These are phyloP conservation scores for Crematogaster levior DNA, from an alignment of 2,888 invertebrate species.

Conservation along the genomic window DNA sequence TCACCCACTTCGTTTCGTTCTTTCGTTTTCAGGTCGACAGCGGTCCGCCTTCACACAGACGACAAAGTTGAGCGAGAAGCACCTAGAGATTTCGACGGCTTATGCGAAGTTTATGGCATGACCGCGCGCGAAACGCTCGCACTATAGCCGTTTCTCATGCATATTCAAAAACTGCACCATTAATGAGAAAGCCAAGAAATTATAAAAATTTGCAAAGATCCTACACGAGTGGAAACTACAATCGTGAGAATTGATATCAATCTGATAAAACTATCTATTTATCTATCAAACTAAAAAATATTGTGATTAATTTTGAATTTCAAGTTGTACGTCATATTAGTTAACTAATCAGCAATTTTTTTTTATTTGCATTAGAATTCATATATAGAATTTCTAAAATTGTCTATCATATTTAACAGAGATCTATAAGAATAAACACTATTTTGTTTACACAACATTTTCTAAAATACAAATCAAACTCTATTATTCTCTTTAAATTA, in stretches of 20 bases:
- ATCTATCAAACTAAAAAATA: not conserved
- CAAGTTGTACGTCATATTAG: not conserved
- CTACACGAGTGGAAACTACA: too few relatives aligned
- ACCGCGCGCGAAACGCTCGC: conserved; percentile 31
- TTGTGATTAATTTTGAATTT: not conserved
- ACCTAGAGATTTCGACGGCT: conserved; percentile 35
- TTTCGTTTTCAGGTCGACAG: conserved; percentile 44
- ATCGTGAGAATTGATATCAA: not conserved
- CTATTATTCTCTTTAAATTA: not conserved
- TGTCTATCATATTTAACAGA: not conserved
- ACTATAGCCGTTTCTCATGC: conserved; percentile 59
- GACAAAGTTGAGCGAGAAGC: conserved; percentile 37
- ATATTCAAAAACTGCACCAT: conserved; percentile 68
- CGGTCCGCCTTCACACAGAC: conserved; percentile 4
- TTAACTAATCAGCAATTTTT: not conserved
- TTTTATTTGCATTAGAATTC: not conserved
- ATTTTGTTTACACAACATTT: not conserved
- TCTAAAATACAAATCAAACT: not conserved
- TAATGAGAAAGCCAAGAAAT: conserved; percentile 36
- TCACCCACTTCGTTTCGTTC: conserved; percentile 39
- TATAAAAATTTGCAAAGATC: conserved; percentile 23
- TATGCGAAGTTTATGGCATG: conserved; percentile 51
- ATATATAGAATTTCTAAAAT: not conserved
- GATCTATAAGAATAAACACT: not conserved
- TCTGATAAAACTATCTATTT: not conserved